phyloP scores from a whole-genome alignment of 2,797 vertebrate genomes.

The Denticeps clupeoides region DNA sequence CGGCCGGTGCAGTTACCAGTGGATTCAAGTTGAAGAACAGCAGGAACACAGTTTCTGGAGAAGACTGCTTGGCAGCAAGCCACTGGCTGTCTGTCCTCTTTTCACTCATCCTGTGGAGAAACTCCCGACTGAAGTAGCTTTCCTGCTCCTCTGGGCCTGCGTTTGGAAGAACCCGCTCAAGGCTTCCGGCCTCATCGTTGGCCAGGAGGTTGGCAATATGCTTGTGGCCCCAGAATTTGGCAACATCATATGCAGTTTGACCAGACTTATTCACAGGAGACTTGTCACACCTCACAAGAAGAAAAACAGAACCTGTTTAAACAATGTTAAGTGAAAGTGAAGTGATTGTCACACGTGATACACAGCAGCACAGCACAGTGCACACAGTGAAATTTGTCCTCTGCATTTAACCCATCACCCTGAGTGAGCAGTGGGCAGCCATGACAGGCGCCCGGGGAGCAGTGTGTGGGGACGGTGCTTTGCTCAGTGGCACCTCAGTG shows the following conservation, averaged over 20 bases:
- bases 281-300: constrained; percentile 64
- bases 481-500: too few species aligned
- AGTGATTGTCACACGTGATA: too few species aligned
- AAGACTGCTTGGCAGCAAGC: constrained; percentile 60
- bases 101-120: constrained; percentile 71
- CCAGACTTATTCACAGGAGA: constrained; percentile 67
- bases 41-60: constrained; percentile 66
- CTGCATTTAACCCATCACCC: too few species aligned
- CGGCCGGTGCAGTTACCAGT: constrained; percentile 48
- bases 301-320: background rate
- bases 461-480: too few species aligned
- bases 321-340: too few species aligned
- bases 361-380: too few species aligned
- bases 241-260: constrained; percentile 81
- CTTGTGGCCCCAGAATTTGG: constrained; percentile 84
- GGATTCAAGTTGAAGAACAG: constrained; percentile 77
- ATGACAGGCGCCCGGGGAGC: too few species aligned
- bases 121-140: constrained; percentile 75
- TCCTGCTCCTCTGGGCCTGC: constrained; percentile 40
- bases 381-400: too few species aligned
- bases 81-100: constrained; percentile 71
- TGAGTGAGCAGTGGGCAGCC: too few species aligned
- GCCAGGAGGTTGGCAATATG: constrained; percentile 67
- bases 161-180: constrained; percentile 40
- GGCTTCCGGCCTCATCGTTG: constrained; percentile 32